Evolutionary conservation across 2,888 invertebrate genomes (phyloP).

Genomic region (Rotaria macrura): DNA sequence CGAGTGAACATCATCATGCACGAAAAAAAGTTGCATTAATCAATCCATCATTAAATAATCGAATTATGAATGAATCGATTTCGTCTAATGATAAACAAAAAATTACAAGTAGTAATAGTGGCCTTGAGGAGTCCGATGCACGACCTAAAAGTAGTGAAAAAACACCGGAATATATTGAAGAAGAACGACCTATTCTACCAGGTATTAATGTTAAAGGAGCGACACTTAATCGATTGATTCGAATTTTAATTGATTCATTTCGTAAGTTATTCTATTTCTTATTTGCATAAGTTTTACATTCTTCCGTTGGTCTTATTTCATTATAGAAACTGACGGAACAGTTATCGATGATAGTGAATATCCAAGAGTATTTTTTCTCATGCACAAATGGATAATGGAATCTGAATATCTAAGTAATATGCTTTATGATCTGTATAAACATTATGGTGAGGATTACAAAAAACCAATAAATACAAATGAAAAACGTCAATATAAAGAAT

Average conservation of each 20-base stretch:
- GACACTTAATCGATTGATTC: constrained; percentile 23
- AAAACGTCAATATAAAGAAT: constrained; percentile 32
- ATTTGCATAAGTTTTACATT: too few relatives aligned
- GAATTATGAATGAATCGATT: not conserved
- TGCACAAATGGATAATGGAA: constrained; percentile 51
- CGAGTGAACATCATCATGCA: constrained; percentile 6
- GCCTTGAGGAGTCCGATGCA: not conserved
- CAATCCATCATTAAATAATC: not conserved
- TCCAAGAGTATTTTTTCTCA: constrained; percentile 29
- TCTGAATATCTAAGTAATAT: constrained; percentile 47
- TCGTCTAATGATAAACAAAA: not conserved
- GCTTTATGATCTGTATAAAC: constrained; percentile 27
- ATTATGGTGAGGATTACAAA: constrained; percentile 24
- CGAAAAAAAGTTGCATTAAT: not conserved
- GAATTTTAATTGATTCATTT: constrained; percentile 31
- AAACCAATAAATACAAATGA: constrained; percentile 4
- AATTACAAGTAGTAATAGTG: not conserved
- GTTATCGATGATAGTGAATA: constrained; percentile 24
- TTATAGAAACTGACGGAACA: constrained; percentile 21
- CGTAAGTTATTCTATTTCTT: constrained; percentile 19
- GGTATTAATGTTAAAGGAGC: constrained; percentile 28
- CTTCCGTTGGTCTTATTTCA: not conserved
- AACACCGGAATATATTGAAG: constrained; percentile 28
- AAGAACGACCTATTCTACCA: constrained; percentile 18
- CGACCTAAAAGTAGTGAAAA: constrained; percentile 2